These are phyloP conservation scores for Diachrysia chrysitis DNA, from an alignment of 2,888 invertebrate genomes.

Conservation along the genomic window DNA sequence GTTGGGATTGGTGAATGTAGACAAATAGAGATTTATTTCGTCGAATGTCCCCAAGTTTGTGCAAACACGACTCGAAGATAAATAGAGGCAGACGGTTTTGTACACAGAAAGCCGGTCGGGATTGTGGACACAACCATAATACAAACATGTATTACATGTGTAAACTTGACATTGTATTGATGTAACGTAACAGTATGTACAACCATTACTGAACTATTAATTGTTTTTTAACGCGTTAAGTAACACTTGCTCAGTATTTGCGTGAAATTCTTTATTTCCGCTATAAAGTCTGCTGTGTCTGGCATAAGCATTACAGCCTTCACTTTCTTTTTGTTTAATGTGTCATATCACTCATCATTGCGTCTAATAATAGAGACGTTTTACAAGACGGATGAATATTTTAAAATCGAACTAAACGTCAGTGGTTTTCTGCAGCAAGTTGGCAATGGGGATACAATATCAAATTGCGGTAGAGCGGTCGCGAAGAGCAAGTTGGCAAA, in stretches of 20 bases:
- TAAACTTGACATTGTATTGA: conserved; percentile 70
- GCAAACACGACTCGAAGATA: conserved; percentile 76
- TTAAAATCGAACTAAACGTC: conserved; percentile 12
- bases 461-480: conserved; percentile 62
- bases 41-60: conserved; percentile 75
- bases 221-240: conserved; percentile 2
- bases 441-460: conserved; percentile 60
- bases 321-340: conserved; percentile 23
- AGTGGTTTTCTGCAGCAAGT: conserved; percentile 38
- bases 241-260: conserved; percentile 24
- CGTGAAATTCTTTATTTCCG: conserved; percentile 32
- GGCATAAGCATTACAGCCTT: conserved; percentile 18
- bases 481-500: conserved; percentile 78
- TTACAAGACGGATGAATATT: conserved; percentile 9
- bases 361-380: neutral
- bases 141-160: conserved; percentile 68
- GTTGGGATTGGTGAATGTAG: conserved; percentile 78
- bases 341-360: no score
- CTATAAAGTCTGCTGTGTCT: conserved; percentile 10
- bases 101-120: conserved; percentile 70
- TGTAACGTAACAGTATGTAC: conserved; percentile 51
- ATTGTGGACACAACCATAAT: conserved; percentile 69
- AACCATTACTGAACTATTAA: conserved; percentile 32
- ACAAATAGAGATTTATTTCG: conserved; percentile 83
- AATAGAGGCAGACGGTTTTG: conserved; percentile 72